Evolutionary conservation across 2,797 vertebrate genomes (phyloP).

Genomic region (Falco columbarius): DNA sequence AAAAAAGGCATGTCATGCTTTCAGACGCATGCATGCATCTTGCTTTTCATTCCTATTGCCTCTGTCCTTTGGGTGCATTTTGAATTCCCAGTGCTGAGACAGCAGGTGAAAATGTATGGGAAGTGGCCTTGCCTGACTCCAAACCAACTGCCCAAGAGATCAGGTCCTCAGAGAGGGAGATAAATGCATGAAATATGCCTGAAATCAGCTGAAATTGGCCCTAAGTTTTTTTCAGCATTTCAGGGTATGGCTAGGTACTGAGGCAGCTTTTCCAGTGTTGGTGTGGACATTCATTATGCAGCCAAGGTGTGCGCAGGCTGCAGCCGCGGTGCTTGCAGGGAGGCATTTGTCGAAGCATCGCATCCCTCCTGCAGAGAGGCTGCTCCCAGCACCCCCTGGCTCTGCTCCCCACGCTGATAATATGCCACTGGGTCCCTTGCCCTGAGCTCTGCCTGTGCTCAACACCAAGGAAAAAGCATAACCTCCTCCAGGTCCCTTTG

Average conservation of each 20-base stretch:
- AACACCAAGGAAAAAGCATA: background rate
- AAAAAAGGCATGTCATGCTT: background rate
- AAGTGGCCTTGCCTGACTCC: background rate
- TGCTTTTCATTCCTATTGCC: background rate
- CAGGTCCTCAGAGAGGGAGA: background rate
- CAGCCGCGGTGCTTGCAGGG: background rate
- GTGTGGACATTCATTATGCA: background rate
- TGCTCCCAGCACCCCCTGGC: background rate
- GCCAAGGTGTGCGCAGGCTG: background rate
- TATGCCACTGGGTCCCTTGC: fast-evolving
- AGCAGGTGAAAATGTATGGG: background rate
- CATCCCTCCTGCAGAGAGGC: background rate
- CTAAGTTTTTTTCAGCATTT: background rate
- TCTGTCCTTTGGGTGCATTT: background rate
- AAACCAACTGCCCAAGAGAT: background rate
- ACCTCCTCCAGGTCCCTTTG: background rate
- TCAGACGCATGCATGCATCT: background rate
- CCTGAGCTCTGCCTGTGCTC: background rate
- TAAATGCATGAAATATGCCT: background rate
- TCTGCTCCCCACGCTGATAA: background rate
- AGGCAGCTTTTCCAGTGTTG: background rate
- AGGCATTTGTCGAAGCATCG: background rate
- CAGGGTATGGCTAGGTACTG: background rate
- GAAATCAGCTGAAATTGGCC: background rate
- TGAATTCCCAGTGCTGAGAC: background rate